Conservation (phyloP, 2,888 invertebrate species). For the Eurytoma californica region DNA sequence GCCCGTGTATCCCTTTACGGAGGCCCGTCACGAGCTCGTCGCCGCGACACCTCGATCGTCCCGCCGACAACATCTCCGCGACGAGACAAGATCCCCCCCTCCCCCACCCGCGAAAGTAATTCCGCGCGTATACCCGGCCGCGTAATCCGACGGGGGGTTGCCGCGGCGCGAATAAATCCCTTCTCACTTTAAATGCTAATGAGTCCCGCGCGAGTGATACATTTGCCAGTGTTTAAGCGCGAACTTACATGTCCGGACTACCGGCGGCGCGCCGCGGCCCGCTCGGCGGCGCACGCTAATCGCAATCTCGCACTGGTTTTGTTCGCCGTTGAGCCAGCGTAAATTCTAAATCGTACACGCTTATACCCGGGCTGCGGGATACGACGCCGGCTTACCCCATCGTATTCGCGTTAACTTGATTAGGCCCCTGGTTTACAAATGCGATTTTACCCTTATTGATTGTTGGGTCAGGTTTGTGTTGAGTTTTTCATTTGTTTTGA, state of each 20-base stretch:
- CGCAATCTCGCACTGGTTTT: constrained; percentile 17
- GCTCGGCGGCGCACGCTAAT: not conserved
- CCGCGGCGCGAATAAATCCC: constrained; percentile 43
- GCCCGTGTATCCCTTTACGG: not conserved
- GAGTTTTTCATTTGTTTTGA: no score
- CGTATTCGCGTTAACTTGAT: no score
- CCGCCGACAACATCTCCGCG: not conserved
- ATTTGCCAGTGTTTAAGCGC: constrained; percentile 45
- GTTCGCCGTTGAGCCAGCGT: constrained; percentile 4
- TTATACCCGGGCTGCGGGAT: not conserved
- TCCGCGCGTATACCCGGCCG: constrained; percentile 8
- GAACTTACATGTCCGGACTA: constrained; percentile 28
- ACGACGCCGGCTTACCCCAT: not conserved
- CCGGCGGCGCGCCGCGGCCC: not conserved
- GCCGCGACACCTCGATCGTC: not conserved
- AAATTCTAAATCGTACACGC: constrained; percentile 21
- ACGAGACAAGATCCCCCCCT: not conserved
- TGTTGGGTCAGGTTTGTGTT: no score
- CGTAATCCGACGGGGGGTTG: constrained; percentile 32
- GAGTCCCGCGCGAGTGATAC: constrained; percentile 40
- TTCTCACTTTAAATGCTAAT: constrained; percentile 53
- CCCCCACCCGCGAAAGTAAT: constrained; percentile 26
- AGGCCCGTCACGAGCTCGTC: constrained; percentile 21
- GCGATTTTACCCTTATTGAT: no score
- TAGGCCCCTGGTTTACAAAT: no score